Evolutionary conservation across 2,113 vertebrate species (phyloP).

Genomic region (Lamprologus callipterus): DNA sequence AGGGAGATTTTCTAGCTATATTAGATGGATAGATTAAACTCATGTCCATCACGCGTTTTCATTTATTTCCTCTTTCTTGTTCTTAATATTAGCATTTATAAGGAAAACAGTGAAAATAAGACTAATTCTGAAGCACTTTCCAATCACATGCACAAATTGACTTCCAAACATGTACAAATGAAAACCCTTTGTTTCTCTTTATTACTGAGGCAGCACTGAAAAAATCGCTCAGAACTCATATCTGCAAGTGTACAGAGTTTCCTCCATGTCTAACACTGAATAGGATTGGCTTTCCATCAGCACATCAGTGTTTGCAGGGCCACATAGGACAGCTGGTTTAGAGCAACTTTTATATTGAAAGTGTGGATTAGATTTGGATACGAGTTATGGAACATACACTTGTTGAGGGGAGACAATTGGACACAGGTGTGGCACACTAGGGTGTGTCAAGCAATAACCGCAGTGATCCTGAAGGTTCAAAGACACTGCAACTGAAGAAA

Average conservation of each 20-base stretch:
- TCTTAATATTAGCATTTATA: not conserved
- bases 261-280: not conserved
- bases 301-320: not conserved
- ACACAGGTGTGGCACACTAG: not conserved
- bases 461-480: not conserved
- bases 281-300: not conserved
- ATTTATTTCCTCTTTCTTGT: not conserved
- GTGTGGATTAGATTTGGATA: not conserved
- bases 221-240: not conserved
- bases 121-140: not conserved
- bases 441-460: not conserved
- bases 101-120: not conserved
- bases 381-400: not conserved
- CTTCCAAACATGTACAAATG: not conserved
- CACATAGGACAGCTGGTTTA: not conserved
- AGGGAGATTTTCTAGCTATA: not conserved
- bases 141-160: not conserved
- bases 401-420: not conserved
- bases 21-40: not conserved
- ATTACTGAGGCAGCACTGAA: not conserved
- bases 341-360: not conserved
- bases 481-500: not conserved
- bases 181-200: not conserved
- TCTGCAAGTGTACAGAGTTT: not conserved
- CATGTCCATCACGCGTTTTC: not conserved